Conservation (phyloP, 2,113 vertebrate genomes). For the Gnathonemus echidnorhynchus region DNA sequence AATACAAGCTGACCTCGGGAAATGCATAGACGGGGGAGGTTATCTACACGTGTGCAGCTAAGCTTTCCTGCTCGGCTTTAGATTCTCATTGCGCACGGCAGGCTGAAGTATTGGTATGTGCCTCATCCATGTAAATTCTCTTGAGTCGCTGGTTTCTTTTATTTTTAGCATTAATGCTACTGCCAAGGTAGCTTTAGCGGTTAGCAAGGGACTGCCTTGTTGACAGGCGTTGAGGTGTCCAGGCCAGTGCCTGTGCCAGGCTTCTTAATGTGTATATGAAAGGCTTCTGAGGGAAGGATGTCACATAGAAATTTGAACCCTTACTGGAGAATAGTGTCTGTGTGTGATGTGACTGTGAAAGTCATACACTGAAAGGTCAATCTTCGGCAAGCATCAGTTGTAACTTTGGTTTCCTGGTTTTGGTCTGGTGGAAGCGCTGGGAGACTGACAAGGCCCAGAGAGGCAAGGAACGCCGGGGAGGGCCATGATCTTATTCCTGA, state of each 20-base stretch:
- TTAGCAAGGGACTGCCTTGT: not conserved
- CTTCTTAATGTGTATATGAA: not conserved
- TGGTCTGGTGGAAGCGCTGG: not conserved
- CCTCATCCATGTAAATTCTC: not conserved
- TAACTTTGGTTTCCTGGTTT: not conserved
- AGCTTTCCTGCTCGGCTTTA: not conserved
- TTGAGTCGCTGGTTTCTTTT: not conserved
- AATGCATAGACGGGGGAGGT: not conserved
- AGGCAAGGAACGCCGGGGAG: not conserved
- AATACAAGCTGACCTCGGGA: not conserved
- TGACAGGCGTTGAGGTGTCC: not conserved
- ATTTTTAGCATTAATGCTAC: not conserved
- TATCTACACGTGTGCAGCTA: not conserved
- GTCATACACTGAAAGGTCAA: not conserved
- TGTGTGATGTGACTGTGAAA: not conserved
- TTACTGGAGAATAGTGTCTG: not conserved
- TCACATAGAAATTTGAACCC: not conserved
- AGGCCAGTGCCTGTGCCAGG: not conserved
- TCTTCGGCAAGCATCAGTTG: not conserved
- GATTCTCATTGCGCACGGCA: not conserved
- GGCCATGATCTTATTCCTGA: not conserved
- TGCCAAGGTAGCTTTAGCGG: not conserved
- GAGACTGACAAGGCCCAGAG: not conserved
- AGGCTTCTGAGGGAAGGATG: not conserved
- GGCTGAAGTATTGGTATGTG: not conserved